Base-by-base conservation (phyloP, 2,113 vertebrate genomes). In the Rana temporaria region DNA sequence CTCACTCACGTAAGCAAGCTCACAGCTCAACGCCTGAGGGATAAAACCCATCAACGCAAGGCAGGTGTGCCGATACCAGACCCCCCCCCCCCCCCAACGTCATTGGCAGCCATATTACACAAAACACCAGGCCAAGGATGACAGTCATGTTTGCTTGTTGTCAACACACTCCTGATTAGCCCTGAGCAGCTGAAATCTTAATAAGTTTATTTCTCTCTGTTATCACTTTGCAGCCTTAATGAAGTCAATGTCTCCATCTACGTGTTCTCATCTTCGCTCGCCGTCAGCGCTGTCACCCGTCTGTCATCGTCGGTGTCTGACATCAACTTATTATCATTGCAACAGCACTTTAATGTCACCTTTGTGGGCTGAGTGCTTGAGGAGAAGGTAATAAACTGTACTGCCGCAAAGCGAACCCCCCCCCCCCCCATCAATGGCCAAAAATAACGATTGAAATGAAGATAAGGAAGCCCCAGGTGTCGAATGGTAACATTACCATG, bases 11-110 rank as follows among this genome's bases (percentile, higher is more conserved):
- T 22, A 38, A 69, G 77, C 76, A 78, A 24, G 14, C 62, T 66
- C 62, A 66, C 48, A 56, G 32, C 77, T 59, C 22, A 30, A 26
- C 9, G 48, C 76, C 52, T 8, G 24, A 32, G 52, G 26, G 32
- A 17, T 69, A 15, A 56, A 20, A 2, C 63, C 12, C 65, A 20
- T 79, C 77, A 69, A 42, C 64, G 16, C 77, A 15, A 22, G 38
- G 26, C 77, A 79, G 77, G 65, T 69, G 65, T 67, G 18, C 19
- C 56, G 5, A 66, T 22, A 32, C 63, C 42, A 66, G 64, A 53
- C 34, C 55, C 64, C 14, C 77, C 64, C 22, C 52, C 3, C 42
- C 1, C 6, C 4, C 42, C n/a, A n/a, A n/a, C 52, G 77, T 24
- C 18, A 57, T 59, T 79, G 65, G 53, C 65, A 48, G n/a, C 30